Evolutionary conservation across 53 echinoderm and acorn worm genomes (phyloP), one percentile per base, ranked within the genome.

Genomic region (Luidia sarsii): DNA sequence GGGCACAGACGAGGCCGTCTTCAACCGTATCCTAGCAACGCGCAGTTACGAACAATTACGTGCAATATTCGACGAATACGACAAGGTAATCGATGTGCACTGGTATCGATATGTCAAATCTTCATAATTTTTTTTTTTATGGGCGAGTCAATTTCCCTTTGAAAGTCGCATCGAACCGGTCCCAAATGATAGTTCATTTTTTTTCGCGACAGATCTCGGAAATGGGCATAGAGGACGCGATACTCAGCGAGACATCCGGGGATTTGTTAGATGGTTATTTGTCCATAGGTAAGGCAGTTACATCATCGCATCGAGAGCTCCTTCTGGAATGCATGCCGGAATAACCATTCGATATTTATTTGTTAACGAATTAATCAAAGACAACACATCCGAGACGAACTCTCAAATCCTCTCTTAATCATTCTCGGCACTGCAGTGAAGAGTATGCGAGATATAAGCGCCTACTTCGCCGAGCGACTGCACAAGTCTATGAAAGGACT

Each of bases 401-500:
- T n/a, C n/a, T n/a, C n/a, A n/a, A n/a, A n/a, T n/a, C 33, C 7
- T 29, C 30, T 4, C 18, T 8, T 61, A 1, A 24, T 24, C 3
- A 14, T 50, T 13, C 41, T n/a, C 48, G 22, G 7, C 21, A 48
- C 55, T 65, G 27, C 48, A 93, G 93, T 93, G 28, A 65, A 70
- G 51, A 70, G 83, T 29, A 73, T 83, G 10, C 55, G 34, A 1
- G 80, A 87, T 39, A 82, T 87, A 11, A 25, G 65, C 2, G 59
- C 41, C 24, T 87, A 83, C 53, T 93, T 87, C 49, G 89, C 86
- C 10, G 77, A 83, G 39, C 29, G 79, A 25, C 82, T 94, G 15
- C 64, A 91, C 63, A 62, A 82, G n/a, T 61, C 91, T 11, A 91
- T 94, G 91, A 89, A 84, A 27, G 94, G 94, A 39, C 39, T 86